Evolutionary conservation across 2,888 invertebrate genomes (phyloP), one percentile per base, ranked within the genome.

Genomic region (Drosophila mettleri): DNA sequence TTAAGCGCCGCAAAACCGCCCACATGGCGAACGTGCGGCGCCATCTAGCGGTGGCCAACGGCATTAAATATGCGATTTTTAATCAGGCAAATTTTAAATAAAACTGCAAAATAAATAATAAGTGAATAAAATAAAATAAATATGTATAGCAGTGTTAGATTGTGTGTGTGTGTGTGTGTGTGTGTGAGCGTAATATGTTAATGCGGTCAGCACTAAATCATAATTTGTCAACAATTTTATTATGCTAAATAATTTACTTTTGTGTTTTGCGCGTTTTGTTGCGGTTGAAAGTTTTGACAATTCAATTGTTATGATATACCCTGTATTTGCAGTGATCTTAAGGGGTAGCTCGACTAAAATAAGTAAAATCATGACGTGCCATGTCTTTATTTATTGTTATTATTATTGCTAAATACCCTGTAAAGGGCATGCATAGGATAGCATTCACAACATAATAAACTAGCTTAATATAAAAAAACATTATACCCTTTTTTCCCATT

Each of bases 211-310:
- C 73, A 88, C 69, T 89, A 88, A 89, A 85, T 89, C 85, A 85
- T 89, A 89, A 89, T 85, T 88, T 85, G 85, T 85, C 85, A 89
- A 85, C 88, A 89, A 77, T 88, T 82, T 79, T 69, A 82, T 79
- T 86, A 74, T 76, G 77, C 74, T 55, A 86, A 76, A 81, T 76
- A 75, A 81, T 78, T 85, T 80, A 63, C 52, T 58, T 73, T 76
- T 80, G 55, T 73, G 71, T 80, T 55, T 78, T 65, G 34, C 39
- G 63, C 58, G 36, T 59, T 33, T 65, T 63, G 64, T 65, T 68
- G 68, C 59, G 58, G 60, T 54, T 27, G 49, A 49, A 49, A 16
- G 34, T 49, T 49, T 34, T 3, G 49, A 33, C 51, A 48, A 48
- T 52, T 68, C 52, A 38, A 63, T 72, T 77, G 55, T 69, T 65